phyloP scores from a whole-genome alignment of 2,888 invertebrate species.

The Hyalella azteca region DNA sequence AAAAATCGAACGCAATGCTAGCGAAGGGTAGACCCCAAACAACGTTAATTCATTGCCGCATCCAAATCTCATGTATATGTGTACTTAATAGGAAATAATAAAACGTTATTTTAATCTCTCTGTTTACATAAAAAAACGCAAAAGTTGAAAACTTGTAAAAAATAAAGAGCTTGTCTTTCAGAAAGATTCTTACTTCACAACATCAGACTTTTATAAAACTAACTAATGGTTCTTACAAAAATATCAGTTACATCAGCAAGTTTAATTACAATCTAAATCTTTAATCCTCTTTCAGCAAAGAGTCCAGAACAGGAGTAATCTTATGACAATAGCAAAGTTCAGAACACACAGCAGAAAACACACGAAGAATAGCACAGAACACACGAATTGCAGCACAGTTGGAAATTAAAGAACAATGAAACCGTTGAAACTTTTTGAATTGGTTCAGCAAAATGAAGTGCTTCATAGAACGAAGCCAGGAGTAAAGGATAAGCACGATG shows the following conservation, averaged over 20 bases:
- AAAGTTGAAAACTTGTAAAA: too few relatives aligned
- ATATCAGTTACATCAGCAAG: neutral
- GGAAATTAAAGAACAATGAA: neutral
- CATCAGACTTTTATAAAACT: neutral
- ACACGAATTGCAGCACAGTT: neutral
- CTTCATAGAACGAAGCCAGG: neutral
- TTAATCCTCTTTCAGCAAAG: neutral
- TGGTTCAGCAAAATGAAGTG: neutral
- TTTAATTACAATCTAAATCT: neutral
- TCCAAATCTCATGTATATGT: too few relatives aligned
- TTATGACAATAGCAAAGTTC: neutral
- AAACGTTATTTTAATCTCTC: too few relatives aligned
- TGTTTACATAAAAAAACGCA: too few relatives aligned
- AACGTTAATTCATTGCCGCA: too few relatives aligned
- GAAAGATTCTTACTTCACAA: too few relatives aligned
- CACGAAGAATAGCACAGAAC: neutral
- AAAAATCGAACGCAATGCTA: too few relatives aligned
- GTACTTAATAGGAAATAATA: too few relatives aligned
- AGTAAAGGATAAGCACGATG: neutral
- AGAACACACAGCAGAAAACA: neutral
- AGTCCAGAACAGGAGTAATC: neutral
- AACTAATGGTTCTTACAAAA: neutral
- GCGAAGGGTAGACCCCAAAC: too few relatives aligned
- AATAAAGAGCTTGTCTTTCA: too few relatives aligned
- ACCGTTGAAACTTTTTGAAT: neutral